Conservation (phyloP, 2,797 vertebrate species). For the Fundulus diaphanus region DNA sequence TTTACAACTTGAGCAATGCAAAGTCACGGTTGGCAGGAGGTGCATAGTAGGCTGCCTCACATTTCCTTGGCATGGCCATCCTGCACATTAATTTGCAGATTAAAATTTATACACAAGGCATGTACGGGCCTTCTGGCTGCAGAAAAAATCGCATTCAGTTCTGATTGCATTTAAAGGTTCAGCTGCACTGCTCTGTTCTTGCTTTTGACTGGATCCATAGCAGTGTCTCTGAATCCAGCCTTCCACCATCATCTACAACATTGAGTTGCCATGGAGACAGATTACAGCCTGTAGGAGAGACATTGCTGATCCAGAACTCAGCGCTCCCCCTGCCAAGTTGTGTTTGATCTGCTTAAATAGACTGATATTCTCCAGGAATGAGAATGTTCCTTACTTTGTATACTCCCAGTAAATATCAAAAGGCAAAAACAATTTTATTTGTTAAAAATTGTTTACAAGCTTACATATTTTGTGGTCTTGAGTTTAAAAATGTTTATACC, state of each 20-base stretch:
- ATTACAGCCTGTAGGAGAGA: neutral
- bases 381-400: neutral
- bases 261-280: neutral
- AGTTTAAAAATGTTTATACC: conserved; percentile 18
- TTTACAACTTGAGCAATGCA: too few relatives aligned
- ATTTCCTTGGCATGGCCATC: too few relatives aligned
- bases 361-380: neutral
- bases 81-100: too few relatives aligned
- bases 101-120: too few relatives aligned
- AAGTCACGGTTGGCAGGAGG: too few relatives aligned
- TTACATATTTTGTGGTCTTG: conserved; percentile 25
- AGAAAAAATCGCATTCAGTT: too few relatives aligned
- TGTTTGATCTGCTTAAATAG: neutral
- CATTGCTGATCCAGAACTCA: neutral
- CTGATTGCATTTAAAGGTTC: too few relatives aligned
- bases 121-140: too few relatives aligned
- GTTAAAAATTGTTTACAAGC: conserved; percentile 13
- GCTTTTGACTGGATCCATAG: too few relatives aligned
- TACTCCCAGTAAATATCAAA: neutral
- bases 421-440: neutral
- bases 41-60: too few relatives aligned
- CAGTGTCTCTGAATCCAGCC: too few relatives aligned
- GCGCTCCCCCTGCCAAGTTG: neutral
- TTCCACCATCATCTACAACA: neutral
- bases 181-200: too few relatives aligned